Conservation (phyloP, 2,113 vertebrate species). For the Dipodomys spectabilis region DNA sequence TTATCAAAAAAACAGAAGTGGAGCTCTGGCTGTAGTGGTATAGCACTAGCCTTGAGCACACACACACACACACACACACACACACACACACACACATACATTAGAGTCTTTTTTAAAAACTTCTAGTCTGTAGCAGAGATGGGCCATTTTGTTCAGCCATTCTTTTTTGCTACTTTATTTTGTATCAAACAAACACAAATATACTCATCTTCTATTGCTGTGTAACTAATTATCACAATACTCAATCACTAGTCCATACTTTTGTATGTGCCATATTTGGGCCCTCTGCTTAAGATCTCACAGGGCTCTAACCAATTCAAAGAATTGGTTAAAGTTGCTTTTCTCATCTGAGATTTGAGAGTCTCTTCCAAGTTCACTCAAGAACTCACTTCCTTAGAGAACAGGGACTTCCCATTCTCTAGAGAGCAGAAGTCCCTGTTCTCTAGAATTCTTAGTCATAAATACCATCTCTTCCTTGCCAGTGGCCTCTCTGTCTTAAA, state of each 20-base stretch:
- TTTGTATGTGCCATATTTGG: neutral
- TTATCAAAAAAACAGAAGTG: too few species aligned
- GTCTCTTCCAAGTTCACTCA: neutral
- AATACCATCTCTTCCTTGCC: neutral
- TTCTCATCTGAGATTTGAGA: conserved; percentile 1
- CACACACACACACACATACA: too few species aligned
- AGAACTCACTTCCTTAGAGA: conserved; percentile 17
- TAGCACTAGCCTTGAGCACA: too few species aligned
- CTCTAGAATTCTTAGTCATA: neutral
- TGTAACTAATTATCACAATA: neutral
- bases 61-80: too few species aligned
- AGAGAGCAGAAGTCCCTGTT: neutral
- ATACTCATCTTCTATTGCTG: neutral
- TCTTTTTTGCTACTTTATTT: neutral
- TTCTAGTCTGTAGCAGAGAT: neutral
- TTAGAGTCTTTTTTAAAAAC: neutral
- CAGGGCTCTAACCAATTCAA: neutral
- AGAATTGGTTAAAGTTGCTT: neutral
- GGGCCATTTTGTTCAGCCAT: neutral
- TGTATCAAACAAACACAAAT: neutral
- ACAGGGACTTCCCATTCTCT: too few species aligned
- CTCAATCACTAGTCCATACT: neutral
- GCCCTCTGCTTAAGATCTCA: neutral
- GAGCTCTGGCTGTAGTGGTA: too few species aligned
- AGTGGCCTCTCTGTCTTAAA: neutral